These are phyloP conservation scores for Eurytoma adleriae DNA, from an alignment of 2,888 invertebrate genomes.

Conservation along the genomic window DNA sequence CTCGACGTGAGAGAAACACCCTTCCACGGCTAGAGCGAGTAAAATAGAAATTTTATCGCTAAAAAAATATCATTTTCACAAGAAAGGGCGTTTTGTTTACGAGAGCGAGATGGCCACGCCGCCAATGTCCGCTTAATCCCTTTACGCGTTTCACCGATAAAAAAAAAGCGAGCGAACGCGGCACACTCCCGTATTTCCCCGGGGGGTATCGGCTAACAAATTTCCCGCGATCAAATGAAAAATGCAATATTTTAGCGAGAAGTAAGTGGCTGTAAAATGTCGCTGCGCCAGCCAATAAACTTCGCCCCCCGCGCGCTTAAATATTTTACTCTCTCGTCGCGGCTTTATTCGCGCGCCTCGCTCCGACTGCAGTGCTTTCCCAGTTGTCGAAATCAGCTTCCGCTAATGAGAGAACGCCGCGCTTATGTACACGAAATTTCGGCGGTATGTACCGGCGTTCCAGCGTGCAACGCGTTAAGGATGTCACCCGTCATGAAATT, in stretches of 20 bases:
- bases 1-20: too few relatives aligned
- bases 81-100: too few relatives aligned
- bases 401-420: slow-evolving; percentile 24
- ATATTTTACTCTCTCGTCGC: slow-evolving; percentile 23
- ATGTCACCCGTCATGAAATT: too few relatives aligned
- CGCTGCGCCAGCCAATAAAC: slow-evolving; percentile 31
- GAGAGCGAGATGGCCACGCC: too few relatives aligned
- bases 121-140: too few relatives aligned
- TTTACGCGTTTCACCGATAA: neutral
- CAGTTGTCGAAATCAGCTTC: slow-evolving; percentile 4
- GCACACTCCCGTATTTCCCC: neutral
- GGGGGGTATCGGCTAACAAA: neutral
- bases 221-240: slow-evolving; percentile 36
- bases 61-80: too few relatives aligned
- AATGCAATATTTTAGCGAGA: slow-evolving; percentile 33
- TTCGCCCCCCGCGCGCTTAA: slow-evolving; percentile 24
- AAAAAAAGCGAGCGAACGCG: neutral
- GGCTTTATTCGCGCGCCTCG: too few relatives aligned
- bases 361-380: neutral
- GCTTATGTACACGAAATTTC: neutral
- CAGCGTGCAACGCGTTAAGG: too few relatives aligned
- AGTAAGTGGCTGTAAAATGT: slow-evolving; percentile 42
- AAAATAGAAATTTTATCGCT: too few relatives aligned
- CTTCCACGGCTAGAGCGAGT: too few relatives aligned
- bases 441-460: neutral